A percentile compares a stretch with the other conserved stretches of the same genome.
Conservation (phyloP, 1,140 invertebrate genomes). For the Batillaria attramentaria region DNA sequence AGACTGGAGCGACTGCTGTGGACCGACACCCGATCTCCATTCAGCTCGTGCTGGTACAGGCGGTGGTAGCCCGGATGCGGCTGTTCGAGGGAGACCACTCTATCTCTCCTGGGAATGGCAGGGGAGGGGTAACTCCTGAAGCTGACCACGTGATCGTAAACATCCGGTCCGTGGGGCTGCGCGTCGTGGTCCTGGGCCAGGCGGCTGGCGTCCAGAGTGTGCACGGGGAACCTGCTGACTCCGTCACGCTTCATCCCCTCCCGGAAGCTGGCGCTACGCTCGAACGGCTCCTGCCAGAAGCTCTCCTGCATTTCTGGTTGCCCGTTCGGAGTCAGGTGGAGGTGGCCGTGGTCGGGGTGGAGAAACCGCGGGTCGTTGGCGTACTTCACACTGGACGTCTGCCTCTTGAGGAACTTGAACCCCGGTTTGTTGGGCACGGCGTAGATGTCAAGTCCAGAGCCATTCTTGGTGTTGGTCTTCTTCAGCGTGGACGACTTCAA, state of each 20-base stretch:
- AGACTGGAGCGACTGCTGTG: constrained; percentile 23
- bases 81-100: neutral
- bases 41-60: constrained; percentile 8
- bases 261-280: neutral
- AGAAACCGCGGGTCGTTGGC: neutral
- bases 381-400: neutral
- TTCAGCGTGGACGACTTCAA: constrained; percentile 4
- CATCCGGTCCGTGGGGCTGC: neutral
- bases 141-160: constrained; percentile 28
- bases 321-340: neutral
- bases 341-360: neutral
- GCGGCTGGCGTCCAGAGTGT: constrained; percentile 8
- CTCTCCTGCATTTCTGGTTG: neutral
- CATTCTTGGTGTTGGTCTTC: neutral
- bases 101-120: neutral
- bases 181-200: neutral
- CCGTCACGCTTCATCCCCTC: constrained; percentile 18
- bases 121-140: constrained; percentile 28
- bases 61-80: constrained; percentile 6
- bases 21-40: neutral
- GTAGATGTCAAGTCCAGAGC: neutral
- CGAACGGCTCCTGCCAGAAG: neutral
- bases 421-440: constrained; percentile 10
- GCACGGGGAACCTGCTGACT: neutral
- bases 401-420: constrained; percentile 5